Percentiles rank a stretch among this genome's conserved stretches.
These are phyloP conservation scores for Seira ritae DNA, from an alignment of 2,888 invertebrate genomes.

Conservation along the genomic window DNA sequence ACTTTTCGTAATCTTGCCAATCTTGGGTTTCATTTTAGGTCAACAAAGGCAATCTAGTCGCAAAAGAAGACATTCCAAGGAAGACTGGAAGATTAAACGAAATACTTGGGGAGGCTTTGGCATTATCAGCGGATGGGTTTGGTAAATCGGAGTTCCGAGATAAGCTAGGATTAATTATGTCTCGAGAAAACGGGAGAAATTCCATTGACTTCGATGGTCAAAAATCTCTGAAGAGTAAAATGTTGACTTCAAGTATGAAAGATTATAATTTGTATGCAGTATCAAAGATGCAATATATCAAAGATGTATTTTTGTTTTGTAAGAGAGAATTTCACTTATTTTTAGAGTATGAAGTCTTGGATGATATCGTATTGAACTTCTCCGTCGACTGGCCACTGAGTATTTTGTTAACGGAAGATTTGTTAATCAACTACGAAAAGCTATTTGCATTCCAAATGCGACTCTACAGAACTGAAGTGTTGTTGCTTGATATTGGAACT, in stretches of 20 bases:
- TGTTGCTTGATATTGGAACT: slow-evolving; percentile 83
- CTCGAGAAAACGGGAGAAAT: slow-evolving; percentile 35
- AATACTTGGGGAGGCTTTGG: slow-evolving; percentile 64
- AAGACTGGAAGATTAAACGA: slow-evolving; percentile 55
- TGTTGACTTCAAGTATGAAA: slow-evolving; percentile 46
- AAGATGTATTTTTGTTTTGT: too few relatives aligned
- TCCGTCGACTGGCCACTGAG: slow-evolving; percentile 87
- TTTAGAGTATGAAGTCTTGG: slow-evolving; percentile 77
- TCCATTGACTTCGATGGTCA: slow-evolving; percentile 35
- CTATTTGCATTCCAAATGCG: slow-evolving; percentile 87
- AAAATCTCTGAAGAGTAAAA: slow-evolving; percentile 39
- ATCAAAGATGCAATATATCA: slow-evolving; percentile 6
- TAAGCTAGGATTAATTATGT: slow-evolving; percentile 58
- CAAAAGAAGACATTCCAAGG: slow-evolving; percentile 52
- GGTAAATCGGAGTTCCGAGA: slow-evolving; percentile 49
- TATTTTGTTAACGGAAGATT: slow-evolving; percentile 84
- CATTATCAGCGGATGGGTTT: slow-evolving; percentile 40
- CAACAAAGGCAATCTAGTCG: slow-evolving; percentile 35
- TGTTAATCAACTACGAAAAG: slow-evolving; percentile 83
- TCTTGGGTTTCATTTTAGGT: slow-evolving; percentile 42
- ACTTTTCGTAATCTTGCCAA: neutral
- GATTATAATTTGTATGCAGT: too few relatives aligned
- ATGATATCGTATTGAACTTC: slow-evolving; percentile 83
- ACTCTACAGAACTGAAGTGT: slow-evolving; percentile 86
- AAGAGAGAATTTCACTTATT: too few relatives aligned